These are phyloP conservation scores for Caerostris darwini DNA, from an alignment of 1,140 invertebrate species.

Conservation along the genomic window DNA sequence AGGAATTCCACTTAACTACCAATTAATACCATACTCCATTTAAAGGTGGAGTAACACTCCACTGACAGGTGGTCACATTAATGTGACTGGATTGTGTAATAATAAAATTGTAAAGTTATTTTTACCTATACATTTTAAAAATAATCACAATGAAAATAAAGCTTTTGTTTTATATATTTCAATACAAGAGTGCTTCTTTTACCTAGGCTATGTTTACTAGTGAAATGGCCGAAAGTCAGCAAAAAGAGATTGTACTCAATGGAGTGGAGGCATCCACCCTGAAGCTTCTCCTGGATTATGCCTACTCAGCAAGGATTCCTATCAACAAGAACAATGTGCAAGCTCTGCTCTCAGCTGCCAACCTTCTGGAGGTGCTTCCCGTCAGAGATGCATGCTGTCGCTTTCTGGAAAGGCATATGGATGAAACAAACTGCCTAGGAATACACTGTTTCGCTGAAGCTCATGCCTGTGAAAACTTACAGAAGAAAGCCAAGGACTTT, in stretches of 20 bases:
- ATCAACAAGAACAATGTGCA: conserved; percentile 85
- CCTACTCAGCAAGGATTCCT: conserved; percentile 84
- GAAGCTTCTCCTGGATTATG: conserved; percentile 84
- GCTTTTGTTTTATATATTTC: background rate
- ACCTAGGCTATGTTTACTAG: conserved; percentile 83
- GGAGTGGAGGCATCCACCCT: conserved; percentile 84
- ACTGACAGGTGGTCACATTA: too few relatives aligned
- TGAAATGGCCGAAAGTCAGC: conserved; percentile 83
- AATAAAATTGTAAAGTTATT: too few relatives aligned
- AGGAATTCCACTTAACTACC: too few relatives aligned
- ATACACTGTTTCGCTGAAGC: conserved; percentile 85
- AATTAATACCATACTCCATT: too few relatives aligned
- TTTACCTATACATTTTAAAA: too few relatives aligned
- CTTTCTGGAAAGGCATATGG: conserved; percentile 84
- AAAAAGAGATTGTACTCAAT: conserved; percentile 83
- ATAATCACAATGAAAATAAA: too few relatives aligned
- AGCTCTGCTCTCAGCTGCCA: conserved; percentile 84
- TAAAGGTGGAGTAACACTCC: too few relatives aligned
- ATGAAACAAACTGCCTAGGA: conserved; percentile 84
- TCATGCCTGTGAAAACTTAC: conserved; percentile 83
- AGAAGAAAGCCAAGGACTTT: conserved; percentile 83
- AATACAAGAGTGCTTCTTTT: background rate
- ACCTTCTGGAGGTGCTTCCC: conserved; percentile 84
- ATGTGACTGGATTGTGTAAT: too few relatives aligned
- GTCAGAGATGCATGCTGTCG: conserved; percentile 84